Percentiles rank a stretch among this genome's conserved stretches.
phyloP scores from a whole-genome alignment of 2,888 invertebrate species.

The Doris montereyensis region DNA sequence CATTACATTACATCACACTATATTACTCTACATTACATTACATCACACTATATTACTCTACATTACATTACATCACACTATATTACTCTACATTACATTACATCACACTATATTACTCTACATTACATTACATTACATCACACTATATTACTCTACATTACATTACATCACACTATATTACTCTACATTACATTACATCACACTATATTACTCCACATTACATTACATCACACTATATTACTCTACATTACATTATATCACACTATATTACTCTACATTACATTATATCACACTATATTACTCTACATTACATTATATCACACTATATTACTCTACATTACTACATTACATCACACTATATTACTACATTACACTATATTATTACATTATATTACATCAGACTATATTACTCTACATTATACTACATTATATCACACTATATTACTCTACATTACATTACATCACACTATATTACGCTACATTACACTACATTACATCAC shows the following conservation, averaged over 20 bases:
- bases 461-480: not conserved
- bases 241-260: not conserved
- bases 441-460: not conserved
- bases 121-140: too few species aligned
- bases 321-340: not conserved
- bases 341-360: not conserved
- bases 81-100: too few species aligned
- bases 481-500: not conserved
- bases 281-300: not conserved
- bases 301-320: not conserved
- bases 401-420: not conserved
- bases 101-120: too few species aligned
- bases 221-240: not conserved
- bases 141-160: too few species aligned
- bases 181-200: not conserved
- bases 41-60: too few species aligned
- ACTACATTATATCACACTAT: not conserved
- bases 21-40: too few species aligned
- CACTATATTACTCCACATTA: not conserved
- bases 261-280: not conserved
- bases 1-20: too few species aligned
- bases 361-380: slow-evolving; percentile 6
- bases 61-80: too few species aligned
- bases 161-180: too few species aligned
- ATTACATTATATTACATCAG: not conserved